Conservation (phyloP, 1,140 invertebrate species). For the Rhynchophorus ferrugineus region DNA sequence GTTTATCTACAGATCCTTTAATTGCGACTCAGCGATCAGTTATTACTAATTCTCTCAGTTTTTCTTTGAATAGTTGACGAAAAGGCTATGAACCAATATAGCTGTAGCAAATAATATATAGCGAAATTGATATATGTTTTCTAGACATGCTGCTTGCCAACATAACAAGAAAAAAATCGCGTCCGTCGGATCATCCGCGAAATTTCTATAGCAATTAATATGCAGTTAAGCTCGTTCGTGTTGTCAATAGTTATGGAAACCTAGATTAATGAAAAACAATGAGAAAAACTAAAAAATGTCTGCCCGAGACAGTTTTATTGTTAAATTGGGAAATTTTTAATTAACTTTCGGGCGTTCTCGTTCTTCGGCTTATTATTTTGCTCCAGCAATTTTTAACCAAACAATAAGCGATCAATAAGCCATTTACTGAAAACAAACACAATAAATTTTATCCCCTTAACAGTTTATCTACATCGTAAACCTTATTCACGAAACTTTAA, state of each 20-base stretch:
- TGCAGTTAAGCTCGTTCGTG: too few relatives aligned
- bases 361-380: conserved; percentile 7
- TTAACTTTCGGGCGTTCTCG: conserved; percentile 1
- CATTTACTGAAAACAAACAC: conserved; percentile 28
- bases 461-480: conserved; percentile 25
- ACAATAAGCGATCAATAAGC: conserved; percentile 28
- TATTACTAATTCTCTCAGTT: too few relatives aligned
- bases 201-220: too few relatives aligned
- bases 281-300: not conserved
- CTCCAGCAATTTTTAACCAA: conserved; percentile 22
- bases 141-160: too few relatives aligned
- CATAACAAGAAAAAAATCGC: too few relatives aligned
- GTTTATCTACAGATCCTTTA: too few relatives aligned
- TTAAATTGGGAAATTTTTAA: conserved; percentile 7
- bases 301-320: conserved; percentile 8
- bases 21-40: too few relatives aligned
- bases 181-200: too few relatives aligned
- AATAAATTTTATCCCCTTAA: conserved; percentile 27
- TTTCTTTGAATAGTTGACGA: too few relatives aligned
- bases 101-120: too few relatives aligned
- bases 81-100: too few relatives aligned
- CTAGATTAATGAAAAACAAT: not conserved
- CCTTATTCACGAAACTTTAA: conserved; percentile 14
- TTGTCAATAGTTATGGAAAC: not conserved
- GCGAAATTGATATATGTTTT: too few relatives aligned